Percentiles rank a stretch among this genome's conserved stretches.
phyloP scores from a whole-genome alignment of 2,113 vertebrate species.

The Anoura caudifer region DNA sequence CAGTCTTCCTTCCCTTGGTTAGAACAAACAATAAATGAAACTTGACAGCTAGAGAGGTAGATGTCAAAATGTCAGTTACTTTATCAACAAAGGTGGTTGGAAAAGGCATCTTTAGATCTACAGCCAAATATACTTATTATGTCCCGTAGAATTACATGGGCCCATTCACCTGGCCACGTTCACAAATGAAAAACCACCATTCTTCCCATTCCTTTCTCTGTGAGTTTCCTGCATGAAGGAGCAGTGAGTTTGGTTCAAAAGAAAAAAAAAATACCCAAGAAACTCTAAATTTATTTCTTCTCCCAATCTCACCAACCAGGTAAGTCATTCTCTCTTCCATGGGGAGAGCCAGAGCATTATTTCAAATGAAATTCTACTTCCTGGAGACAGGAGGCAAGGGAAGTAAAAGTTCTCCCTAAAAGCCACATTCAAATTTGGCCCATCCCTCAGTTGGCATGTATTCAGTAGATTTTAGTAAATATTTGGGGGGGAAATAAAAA shows the following conservation, averaged over 20 bases:
- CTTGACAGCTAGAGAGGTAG: neutral
- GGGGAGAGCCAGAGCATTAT: neutral
- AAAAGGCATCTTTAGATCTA: neutral
- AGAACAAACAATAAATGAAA: neutral
- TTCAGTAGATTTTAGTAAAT: neutral
- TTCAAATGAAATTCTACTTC: neutral
- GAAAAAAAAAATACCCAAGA: neutral
- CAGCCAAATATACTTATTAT: neutral
- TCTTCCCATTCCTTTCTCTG: neutral
- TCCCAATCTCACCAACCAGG: neutral
- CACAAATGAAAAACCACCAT: neutral
- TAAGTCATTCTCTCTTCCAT: neutral
- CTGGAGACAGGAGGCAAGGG: neutral
- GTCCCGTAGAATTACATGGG: neutral
- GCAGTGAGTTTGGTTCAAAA: neutral
- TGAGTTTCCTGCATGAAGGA: neutral
- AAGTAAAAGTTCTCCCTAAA: neutral
- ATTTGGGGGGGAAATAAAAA: neutral
- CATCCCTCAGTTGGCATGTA: neutral
- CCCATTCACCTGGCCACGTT: neutral
- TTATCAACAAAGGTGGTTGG: neutral
- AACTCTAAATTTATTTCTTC: neutral
- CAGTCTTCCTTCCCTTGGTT: neutral
- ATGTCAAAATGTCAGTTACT: neutral
- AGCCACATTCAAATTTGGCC: neutral